These are phyloP conservation scores for Mesorhabditis sp. DNA, from an alignment of 2,888 invertebrate genomes.

Conservation along the genomic window DNA sequence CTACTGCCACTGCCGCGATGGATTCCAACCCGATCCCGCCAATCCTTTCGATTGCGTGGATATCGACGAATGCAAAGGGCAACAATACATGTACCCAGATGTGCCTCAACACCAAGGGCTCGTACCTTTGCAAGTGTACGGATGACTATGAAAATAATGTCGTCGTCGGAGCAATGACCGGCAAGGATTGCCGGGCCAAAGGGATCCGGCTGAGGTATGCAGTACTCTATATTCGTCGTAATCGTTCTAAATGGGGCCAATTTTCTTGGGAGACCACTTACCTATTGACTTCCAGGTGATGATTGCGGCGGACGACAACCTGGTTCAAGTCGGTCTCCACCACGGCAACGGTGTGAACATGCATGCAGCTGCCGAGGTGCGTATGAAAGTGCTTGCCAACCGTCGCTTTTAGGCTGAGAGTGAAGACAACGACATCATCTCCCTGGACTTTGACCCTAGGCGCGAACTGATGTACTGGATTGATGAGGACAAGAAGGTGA, in stretches of 20 bases:
- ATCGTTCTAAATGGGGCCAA: background rate
- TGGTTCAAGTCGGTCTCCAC: slow-evolving; percentile 48
- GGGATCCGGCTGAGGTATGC: slow-evolving; percentile 31
- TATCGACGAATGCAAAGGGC: slow-evolving; percentile 60
- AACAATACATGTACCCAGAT: slow-evolving; percentile 85
- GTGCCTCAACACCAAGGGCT: slow-evolving; percentile 86
- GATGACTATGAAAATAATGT: slow-evolving; percentile 58
- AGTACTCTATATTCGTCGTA: no score
- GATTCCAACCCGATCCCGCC: slow-evolving; percentile 70
- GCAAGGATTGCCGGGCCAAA: slow-evolving; percentile 57
- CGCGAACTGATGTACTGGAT: slow-evolving; percentile 88
- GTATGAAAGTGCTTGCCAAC: no score
- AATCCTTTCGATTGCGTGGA: slow-evolving; percentile 59
- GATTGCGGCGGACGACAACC: slow-evolving; percentile 47
- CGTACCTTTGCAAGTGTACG: slow-evolving; percentile 80
- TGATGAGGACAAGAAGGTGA: slow-evolving; percentile 65
- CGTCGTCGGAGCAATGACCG: slow-evolving; percentile 56
- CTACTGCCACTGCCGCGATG: slow-evolving; percentile 63
- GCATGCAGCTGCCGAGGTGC: slow-evolving; percentile 46
- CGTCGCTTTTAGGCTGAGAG: slow-evolving; percentile 45
- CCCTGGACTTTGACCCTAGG: slow-evolving; percentile 69
- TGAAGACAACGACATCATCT: slow-evolving; percentile 82
- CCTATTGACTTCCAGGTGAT: slow-evolving; percentile 29
- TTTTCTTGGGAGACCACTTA: slow-evolving; percentile 27
- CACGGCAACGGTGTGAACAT: slow-evolving; percentile 44